phyloP scores from a whole-genome alignment of 2,797 vertebrate species.

The Ammospiza maritima region DNA sequence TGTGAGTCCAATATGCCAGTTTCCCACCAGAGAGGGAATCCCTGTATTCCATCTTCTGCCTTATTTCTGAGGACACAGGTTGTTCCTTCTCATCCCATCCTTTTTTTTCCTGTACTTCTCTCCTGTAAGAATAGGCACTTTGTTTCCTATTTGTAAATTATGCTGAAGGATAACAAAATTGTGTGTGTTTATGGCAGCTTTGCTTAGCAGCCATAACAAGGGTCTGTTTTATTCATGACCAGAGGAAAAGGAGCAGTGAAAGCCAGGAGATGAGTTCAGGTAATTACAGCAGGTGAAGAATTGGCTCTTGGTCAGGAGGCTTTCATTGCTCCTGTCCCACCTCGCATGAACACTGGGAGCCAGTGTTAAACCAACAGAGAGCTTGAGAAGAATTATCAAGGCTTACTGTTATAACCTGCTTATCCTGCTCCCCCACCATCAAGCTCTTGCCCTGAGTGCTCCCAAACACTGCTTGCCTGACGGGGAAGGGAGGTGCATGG shows the following conservation, averaged over 20 bases:
- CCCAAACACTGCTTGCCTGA: rapidly evolving
- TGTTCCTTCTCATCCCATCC: rapidly evolving
- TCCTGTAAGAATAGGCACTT: not conserved
- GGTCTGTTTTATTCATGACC: not conserved
- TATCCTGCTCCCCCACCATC: not conserved
- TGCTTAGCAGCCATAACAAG: not conserved
- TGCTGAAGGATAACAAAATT: not conserved
- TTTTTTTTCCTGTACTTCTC: not conserved
- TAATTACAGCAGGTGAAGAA: not conserved
- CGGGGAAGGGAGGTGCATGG: not conserved
- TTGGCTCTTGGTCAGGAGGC: not conserved
- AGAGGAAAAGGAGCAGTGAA: not conserved
- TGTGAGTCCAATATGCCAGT: not conserved
- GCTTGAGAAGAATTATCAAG: not conserved
- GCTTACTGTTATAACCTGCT: not conserved
- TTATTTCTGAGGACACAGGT: not conserved
- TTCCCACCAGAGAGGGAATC: not conserved
- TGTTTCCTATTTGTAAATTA: not conserved
- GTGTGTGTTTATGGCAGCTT: not conserved
- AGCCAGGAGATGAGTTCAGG: not conserved
- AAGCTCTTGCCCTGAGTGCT: not conserved
- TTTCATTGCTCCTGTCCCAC: not conserved
- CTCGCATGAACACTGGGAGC: not conserved
- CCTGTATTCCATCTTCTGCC: not conserved
- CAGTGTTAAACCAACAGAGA: not conserved